phyloP scores from a whole-genome alignment of 2,888 invertebrate genomes.

The Cataglyphis altisquamis region DNA sequence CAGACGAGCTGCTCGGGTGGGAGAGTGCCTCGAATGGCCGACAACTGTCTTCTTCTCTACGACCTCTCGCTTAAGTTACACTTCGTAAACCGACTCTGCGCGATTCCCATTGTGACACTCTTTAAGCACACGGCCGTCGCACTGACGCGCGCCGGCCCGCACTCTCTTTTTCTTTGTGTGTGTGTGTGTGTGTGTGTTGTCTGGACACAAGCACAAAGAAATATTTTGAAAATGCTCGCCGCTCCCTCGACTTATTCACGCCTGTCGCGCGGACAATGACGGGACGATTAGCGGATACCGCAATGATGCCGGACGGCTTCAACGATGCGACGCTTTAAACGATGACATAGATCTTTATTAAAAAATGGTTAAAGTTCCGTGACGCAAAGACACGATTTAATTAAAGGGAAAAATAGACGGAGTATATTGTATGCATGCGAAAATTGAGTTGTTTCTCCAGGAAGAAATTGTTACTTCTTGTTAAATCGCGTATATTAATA shows the following conservation, averaged over 20 bases:
- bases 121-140: constrained; percentile 52
- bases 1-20: constrained; percentile 58
- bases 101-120: constrained; percentile 60
- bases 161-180: background rate
- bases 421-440: background rate
- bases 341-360: constrained; percentile 52
- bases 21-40: constrained; percentile 59
- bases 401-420: background rate
- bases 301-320: constrained; percentile 10
- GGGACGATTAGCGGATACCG: constrained; percentile 43
- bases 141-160: constrained; percentile 35
- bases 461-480: background rate
- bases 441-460: background rate
- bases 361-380: constrained; percentile 32
- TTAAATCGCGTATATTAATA: background rate
- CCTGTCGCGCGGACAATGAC: constrained; percentile 37
- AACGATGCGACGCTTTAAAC: constrained; percentile 17
- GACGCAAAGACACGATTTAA: background rate
- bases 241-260: constrained; percentile 39
- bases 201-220: constrained; percentile 57
- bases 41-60: constrained; percentile 56
- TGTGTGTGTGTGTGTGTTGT: background rate
- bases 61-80: constrained; percentile 48
- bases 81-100: constrained; percentile 44
- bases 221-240: constrained; percentile 65